These are phyloP conservation scores for Excalfactoria chinensis DNA, from an alignment of 2,113 vertebrate genomes.

Conservation along the genomic window DNA sequence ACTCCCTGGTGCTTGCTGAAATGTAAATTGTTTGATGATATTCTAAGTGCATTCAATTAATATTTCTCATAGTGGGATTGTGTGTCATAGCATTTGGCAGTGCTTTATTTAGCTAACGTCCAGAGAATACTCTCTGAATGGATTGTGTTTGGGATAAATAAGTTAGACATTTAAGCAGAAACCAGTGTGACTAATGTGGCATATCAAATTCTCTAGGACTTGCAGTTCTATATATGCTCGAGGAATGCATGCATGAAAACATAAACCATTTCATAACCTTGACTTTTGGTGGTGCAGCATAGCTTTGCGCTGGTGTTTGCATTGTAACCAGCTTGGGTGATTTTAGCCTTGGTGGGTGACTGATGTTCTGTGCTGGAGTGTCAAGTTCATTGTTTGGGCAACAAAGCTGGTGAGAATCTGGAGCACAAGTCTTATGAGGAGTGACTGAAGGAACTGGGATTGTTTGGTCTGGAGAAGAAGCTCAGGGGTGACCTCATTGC, in stretches of 20 bases:
- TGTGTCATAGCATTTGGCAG: constrained; percentile 35
- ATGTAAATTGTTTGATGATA: neutral
- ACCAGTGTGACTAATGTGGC: constrained; percentile 57
- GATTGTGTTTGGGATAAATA: constrained; percentile 46
- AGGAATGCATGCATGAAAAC: constrained; percentile 8
- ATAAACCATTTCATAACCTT: constrained; percentile 49
- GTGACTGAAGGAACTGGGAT: too few species aligned
- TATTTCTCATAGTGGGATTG: constrained; percentile 22
- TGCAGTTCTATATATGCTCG: constrained; percentile 25
- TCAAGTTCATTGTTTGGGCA: neutral
- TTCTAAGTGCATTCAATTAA: neutral
- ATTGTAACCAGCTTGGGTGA: neutral
- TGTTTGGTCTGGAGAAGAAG: too few species aligned
- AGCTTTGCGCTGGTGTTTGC: neutral
- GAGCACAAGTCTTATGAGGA: too few species aligned
- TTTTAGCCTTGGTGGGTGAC: neutral
- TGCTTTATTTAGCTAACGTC: constrained; percentile 26
- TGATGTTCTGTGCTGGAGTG: neutral
- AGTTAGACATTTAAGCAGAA: constrained; percentile 52
- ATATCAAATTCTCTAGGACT: constrained; percentile 59
- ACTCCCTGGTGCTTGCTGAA: neutral
- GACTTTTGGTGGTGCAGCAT: neutral
- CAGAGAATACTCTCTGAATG: constrained; percentile 32
- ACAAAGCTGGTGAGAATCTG: too few species aligned
- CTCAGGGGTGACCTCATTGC: too few species aligned